These are phyloP conservation scores for Calameuta idolon DNA, from an alignment of 2,888 invertebrate genomes.

Conservation along the genomic window DNA sequence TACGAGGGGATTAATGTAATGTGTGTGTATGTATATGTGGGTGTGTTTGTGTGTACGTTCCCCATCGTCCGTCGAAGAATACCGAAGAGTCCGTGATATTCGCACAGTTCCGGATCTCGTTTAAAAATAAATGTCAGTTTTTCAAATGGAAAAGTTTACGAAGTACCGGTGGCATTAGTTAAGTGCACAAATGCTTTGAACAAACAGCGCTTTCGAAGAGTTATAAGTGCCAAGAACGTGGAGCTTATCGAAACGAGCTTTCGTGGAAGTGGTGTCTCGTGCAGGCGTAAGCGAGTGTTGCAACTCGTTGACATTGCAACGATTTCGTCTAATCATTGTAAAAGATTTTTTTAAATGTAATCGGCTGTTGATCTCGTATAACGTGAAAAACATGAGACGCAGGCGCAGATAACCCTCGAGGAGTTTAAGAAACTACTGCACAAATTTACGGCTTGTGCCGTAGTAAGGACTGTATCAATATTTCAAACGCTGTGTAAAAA, in stretches of 20 bases:
- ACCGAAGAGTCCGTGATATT: neutral
- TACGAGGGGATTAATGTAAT: neutral
- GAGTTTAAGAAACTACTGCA: neutral
- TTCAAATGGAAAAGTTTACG: constrained; percentile 2
- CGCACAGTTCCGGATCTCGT: neutral
- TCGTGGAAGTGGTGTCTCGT: neutral
- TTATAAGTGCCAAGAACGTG: neutral
- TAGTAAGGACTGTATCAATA: neutral
- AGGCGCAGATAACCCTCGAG: neutral
- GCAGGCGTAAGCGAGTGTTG: neutral
- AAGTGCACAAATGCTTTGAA: neutral
- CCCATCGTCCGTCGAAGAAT: neutral
- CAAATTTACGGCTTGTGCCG: neutral
- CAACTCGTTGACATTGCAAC: neutral
- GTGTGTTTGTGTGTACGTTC: neutral
- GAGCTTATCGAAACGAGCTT: neutral
- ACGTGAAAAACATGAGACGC: neutral
- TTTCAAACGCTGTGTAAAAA: neutral
- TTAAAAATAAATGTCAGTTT: neutral
- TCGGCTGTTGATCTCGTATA: neutral
- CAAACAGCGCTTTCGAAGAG: neutral
- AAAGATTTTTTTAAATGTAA: neutral
- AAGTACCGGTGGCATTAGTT: neutral
- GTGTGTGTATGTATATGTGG: neutral
- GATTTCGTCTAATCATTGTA: neutral